These are phyloP conservation scores for Pluvianellus socialis DNA, from an alignment of 2,113 vertebrate species.

Conservation along the genomic window DNA sequence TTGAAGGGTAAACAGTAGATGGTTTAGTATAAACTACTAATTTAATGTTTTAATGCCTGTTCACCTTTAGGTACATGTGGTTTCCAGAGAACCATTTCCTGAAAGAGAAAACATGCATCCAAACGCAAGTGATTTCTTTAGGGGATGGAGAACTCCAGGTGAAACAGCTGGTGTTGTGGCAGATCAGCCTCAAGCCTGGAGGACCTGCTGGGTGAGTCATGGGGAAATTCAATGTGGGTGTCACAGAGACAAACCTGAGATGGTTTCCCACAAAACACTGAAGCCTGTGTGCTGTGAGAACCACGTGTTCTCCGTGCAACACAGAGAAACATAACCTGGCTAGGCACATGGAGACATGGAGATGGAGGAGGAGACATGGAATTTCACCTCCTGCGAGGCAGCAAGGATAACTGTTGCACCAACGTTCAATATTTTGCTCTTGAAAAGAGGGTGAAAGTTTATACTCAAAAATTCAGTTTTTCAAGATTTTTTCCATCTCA, in stretches of 20 bases:
- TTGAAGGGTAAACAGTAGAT: background rate
- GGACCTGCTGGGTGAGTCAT: background rate
- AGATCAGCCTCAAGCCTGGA: background rate
- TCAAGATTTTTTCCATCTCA: background rate
- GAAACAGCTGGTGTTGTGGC: background rate
- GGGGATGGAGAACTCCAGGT: background rate
- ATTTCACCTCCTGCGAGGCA: background rate
- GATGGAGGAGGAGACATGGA: fast-evolving
- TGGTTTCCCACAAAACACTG: background rate
- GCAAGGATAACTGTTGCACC: fast-evolving
- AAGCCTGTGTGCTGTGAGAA: background rate
- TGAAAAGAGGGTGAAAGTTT: background rate
- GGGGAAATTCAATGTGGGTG: background rate
- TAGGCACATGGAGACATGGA: no score
- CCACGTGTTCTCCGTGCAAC: background rate
- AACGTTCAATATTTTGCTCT: background rate
- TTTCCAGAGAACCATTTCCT: background rate
- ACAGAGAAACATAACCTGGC: background rate
- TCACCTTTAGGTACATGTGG: background rate
- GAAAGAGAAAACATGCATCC: background rate
- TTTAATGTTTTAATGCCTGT: background rate
- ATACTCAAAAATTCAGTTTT: background rate
- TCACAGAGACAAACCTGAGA: background rate
- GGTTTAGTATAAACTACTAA: background rate
- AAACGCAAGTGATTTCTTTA: background rate